A percentile compares a stretch with the other conserved stretches of the same genome.
These are phyloP conservation scores for Periphyllus acericola DNA, from an alignment of 2,888 invertebrate species.

Conservation along the genomic window DNA sequence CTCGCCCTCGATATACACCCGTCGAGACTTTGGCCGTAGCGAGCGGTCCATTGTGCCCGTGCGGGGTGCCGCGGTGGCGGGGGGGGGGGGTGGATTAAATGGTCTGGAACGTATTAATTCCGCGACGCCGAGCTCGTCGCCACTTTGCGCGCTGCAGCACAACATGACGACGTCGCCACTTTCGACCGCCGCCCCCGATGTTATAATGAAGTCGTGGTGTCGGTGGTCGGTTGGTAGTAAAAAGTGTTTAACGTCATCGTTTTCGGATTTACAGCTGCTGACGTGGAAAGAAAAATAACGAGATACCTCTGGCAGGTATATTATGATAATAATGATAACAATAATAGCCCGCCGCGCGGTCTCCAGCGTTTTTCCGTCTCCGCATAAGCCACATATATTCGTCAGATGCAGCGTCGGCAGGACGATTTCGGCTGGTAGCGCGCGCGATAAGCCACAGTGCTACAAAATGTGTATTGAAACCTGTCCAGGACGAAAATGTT, in stretches of 20 bases:
- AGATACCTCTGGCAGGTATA: background rate
- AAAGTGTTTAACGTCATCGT: background rate
- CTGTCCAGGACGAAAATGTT: no score
- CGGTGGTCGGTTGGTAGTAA: background rate
- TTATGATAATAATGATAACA: no score
- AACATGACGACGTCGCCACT: background rate
- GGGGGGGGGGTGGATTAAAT: constrained; percentile 25
- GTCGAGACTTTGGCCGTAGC: background rate
- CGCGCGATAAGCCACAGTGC: no score
- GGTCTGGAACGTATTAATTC: constrained; percentile 60
- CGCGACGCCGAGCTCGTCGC: constrained; percentile 39
- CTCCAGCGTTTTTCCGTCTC: no score
- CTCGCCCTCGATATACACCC: background rate
- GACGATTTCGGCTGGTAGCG: no score
- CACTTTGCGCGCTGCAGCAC: background rate
- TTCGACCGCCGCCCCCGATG: background rate
- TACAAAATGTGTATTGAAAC: no score
- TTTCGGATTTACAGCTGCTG: background rate
- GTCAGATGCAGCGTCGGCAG: no score
- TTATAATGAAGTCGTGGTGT: background rate
- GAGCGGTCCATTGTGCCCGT: background rate
- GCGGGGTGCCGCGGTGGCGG: background rate
- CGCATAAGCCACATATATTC: no score
- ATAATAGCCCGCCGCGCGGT: no score
- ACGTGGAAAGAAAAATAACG: background rate